Evolutionary conservation across 2,113 vertebrate species (phyloP).

Genomic region (Syngnathus scovelli): DNA sequence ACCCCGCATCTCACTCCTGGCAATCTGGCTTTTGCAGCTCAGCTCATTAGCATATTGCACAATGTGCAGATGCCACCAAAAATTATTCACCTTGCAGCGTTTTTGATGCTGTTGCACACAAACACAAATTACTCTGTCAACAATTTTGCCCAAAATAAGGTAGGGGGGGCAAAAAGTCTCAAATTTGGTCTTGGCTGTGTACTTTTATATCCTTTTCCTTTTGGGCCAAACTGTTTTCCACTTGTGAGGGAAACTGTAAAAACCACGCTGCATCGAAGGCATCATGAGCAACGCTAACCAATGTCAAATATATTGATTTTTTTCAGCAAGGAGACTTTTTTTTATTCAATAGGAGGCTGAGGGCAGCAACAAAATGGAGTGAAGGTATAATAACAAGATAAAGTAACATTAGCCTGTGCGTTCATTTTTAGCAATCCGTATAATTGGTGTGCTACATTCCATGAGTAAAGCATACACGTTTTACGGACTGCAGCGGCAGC

Average conservation of each 20-base stretch:
- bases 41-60: conserved; percentile 73
- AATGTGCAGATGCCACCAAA: conserved; percentile 74
- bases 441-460: not conserved
- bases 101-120: conserved; percentile 54
- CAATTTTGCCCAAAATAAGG: conserved; percentile 57
- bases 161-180: conserved; percentile 15
- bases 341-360: not conserved
- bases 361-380: not conserved
- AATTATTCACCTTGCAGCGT: conserved; percentile 69
- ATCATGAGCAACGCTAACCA: not conserved
- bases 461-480: not conserved
- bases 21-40: conserved; percentile 68
- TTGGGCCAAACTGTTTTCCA: not conserved
- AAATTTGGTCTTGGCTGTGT: conserved; percentile 9
- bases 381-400: not conserved
- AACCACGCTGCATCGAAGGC: not conserved
- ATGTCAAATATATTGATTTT: not conserved
- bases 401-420: not conserved
- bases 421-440: not conserved
- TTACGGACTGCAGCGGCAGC: not conserved
- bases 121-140: conserved; percentile 56
- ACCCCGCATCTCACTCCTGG: conserved; percentile 58
- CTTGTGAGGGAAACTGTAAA: not conserved
- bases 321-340: not conserved
- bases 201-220: conserved; percentile 12